Percentiles rank a stretch among this genome's conserved stretches.
Conservation (phyloP, 2,113 vertebrate species). For the Eurystomus gularis region DNA sequence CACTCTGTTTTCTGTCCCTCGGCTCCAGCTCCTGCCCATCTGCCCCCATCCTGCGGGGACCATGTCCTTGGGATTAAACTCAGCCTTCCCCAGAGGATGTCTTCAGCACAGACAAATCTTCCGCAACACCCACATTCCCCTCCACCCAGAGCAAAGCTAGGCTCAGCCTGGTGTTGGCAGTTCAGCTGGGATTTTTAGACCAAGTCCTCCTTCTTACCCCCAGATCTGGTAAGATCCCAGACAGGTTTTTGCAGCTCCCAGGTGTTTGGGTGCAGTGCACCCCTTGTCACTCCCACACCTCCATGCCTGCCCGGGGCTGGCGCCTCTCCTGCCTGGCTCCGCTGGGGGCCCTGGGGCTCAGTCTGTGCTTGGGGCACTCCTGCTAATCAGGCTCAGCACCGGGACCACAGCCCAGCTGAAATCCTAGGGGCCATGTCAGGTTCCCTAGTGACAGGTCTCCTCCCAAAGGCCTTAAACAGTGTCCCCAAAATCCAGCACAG, state of each 20-base stretch:
- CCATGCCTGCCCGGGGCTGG: neutral
- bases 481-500: neutral
- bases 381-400: accelerated
- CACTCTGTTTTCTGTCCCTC: neutral
- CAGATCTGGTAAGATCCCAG: neutral
- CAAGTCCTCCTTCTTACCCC: neutral
- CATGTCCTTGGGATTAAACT: neutral
- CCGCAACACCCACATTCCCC: neutral
- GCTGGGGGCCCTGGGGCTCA: neutral
- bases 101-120: neutral
- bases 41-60: accelerated
- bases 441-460: neutral
- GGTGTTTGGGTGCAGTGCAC: neutral
- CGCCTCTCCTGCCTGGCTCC: neutral
- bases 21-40: neutral
- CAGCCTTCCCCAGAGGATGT: neutral
- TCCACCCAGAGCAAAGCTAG: neutral
- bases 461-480: neutral
- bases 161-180: neutral
- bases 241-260: neutral
- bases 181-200: neutral
- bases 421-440: accelerated
- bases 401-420: accelerated
- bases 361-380: accelerated
- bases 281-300: neutral